Percentiles rank a stretch among this genome's conserved stretches.
phyloP scores from a whole-genome alignment of 2,797 vertebrate genomes.

The Galaxias olidus region DNA sequence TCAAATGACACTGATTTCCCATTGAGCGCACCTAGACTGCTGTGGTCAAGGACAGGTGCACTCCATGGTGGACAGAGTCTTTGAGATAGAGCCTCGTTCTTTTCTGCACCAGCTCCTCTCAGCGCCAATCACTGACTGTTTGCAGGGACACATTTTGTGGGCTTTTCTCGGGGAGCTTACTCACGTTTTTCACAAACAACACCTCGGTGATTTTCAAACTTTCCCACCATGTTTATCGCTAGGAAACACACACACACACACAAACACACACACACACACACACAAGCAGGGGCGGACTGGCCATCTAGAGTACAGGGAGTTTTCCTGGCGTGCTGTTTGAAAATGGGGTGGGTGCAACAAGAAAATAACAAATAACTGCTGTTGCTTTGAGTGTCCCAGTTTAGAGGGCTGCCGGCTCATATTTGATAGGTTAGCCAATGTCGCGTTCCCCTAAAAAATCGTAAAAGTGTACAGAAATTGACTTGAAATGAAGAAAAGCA shows the following conservation, averaged over 20 bases:
- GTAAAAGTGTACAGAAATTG: too few relatives aligned
- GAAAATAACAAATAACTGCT: constrained; percentile 39
- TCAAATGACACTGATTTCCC: constrained; percentile 57
- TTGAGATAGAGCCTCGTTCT: constrained; percentile 68
- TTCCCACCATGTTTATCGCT: constrained; percentile 50
- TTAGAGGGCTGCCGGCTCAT: too few relatives aligned
- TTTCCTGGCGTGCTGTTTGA: too few relatives aligned
- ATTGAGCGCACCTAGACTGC: constrained; percentile 1
- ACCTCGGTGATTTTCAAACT: constrained; percentile 26
- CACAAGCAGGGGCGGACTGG: constrained; percentile 21
- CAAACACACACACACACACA: constrained; percentile 19
- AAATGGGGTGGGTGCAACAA: constrained; percentile 2
- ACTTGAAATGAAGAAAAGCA: too few relatives aligned
- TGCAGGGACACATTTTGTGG: constrained; percentile 53
- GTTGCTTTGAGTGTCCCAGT: too few relatives aligned
- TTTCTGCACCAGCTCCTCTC: constrained; percentile 59
- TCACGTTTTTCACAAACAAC: constrained; percentile 14
- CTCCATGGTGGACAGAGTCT: constrained; percentile 30
- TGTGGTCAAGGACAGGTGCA: constrained; percentile 10
- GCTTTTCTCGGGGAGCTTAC: constrained; percentile 57
- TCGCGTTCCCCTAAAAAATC: too few relatives aligned
- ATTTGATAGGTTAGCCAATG: too few relatives aligned
- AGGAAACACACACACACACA: constrained; percentile 14
- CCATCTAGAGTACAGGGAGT: background rate
- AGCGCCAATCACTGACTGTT: constrained; percentile 62